Base-by-base conservation (phyloP, 2,888 invertebrate species). In the Toxonevra muliebris region DNA sequence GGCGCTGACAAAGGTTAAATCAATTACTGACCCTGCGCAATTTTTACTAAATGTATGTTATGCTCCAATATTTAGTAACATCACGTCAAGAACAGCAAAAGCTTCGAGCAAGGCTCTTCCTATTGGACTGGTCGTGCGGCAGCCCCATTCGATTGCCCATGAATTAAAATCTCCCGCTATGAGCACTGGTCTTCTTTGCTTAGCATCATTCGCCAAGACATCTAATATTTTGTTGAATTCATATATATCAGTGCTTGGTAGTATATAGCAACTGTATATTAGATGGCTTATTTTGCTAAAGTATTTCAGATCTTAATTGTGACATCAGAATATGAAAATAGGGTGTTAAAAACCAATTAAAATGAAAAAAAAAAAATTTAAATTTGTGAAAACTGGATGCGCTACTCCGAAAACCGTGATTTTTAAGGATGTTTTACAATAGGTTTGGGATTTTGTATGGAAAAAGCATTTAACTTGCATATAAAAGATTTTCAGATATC, bases 141-240 rank as follows among this genome's bases (percentile, higher is more conserved):
- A 50, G 1, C 69, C 60, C 66, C 60, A 69, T 42, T 66, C 61
- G 3, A 48, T 42, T 9, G 61, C 53, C 61, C 65, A 65, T 7
- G 65, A 62, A 52, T 69, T 65, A 41, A 69, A 69, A 48, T 69
- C 65, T 9, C 65, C 65, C 1, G 61, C 65, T 12, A 65, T 65
- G 1, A 65, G 9, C 7, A 69, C 57, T 1, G 45, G 12, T 1
- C 13, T 45, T 45, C 45, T 45, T 45, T 11, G 1, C 2, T 45
- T 45, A 13, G 2, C 45, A 13, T 45, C 45, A 1, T 45, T 45
- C 45, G 13, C 2, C 45, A 45, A 45, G 12, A 45, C 45, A 45
- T 45, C 45, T 12, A 45, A 11, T 12, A 45, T 45, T 11, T 13
- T 11, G 13, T 45, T 45, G 45, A 45, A 45, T 1, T 13, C 45